These are phyloP conservation scores for Vireo griseus DNA, from an alignment of 2,797 vertebrate genomes.

Conservation along the genomic window DNA sequence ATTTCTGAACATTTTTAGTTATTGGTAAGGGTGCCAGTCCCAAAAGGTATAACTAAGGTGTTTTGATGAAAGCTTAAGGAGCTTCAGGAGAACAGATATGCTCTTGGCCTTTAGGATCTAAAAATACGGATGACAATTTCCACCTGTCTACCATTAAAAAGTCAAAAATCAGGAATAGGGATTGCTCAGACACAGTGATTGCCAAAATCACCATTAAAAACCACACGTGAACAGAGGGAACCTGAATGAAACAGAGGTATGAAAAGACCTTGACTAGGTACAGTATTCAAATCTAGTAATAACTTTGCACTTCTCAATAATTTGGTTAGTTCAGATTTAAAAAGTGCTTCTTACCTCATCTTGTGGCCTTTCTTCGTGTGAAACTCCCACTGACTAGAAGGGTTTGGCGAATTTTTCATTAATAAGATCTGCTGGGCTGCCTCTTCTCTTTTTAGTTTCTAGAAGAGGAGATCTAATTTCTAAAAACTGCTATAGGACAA, in stretches of 20 bases:
- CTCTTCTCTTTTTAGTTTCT: slow-evolving; percentile 31
- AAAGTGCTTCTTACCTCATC: slow-evolving; percentile 35
- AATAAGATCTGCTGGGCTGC: slow-evolving; percentile 15
- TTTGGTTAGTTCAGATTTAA: slow-evolving; percentile 12
- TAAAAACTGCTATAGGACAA: slow-evolving; percentile 18
- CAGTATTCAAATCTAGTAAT: slow-evolving; percentile 4
- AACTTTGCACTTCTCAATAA: slow-evolving; percentile 25
- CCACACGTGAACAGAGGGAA: not conserved
- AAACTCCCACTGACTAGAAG: slow-evolving; percentile 56
- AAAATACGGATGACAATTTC: slow-evolving; percentile 23
- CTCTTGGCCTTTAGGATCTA: not conserved
- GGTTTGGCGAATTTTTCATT: not conserved
- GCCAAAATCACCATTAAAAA: not conserved
- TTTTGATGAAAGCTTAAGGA: not conserved
- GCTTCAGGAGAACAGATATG: not conserved
- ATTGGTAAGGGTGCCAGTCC: not conserved
- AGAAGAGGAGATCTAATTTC: slow-evolving; percentile 17
- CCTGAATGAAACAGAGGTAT: slow-evolving; percentile 14
- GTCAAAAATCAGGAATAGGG: not conserved
- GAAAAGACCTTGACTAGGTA: slow-evolving; percentile 18
- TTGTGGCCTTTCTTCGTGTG: slow-evolving; percentile 50
- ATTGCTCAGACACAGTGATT: not conserved
- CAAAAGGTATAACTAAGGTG: not conserved
- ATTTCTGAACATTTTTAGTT: not conserved
- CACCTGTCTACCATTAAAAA: not conserved